phyloP scores from a whole-genome alignment of 2,797 vertebrate genomes.

The Hippopotamyrus pictus region DNA sequence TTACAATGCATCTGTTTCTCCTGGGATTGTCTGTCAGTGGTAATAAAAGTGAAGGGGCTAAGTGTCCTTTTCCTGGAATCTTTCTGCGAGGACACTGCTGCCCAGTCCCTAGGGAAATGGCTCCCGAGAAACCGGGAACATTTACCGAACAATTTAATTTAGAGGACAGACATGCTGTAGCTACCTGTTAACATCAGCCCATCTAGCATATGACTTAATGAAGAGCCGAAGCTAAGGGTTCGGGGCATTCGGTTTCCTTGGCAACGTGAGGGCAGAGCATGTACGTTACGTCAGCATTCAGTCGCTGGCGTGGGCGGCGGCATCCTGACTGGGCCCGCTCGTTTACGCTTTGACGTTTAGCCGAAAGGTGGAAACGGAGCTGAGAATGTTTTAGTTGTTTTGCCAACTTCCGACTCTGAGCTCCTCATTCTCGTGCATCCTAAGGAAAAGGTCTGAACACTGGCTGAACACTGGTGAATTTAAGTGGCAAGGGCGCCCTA shows the following conservation, averaged over 20 bases:
- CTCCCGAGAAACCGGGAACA: not conserved
- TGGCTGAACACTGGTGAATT: not conserved
- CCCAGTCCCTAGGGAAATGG: not conserved
- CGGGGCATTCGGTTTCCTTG: not conserved
- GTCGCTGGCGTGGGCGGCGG: not conserved
- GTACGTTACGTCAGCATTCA: not conserved
- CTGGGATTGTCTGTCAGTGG: slow-evolving; percentile 4
- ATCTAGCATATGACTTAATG: not conserved
- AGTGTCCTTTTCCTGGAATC: not conserved
- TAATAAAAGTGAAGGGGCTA: not conserved
- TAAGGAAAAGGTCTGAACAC: not conserved
- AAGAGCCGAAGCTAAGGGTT: not conserved
- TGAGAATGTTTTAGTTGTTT: not conserved
- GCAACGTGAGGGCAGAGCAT: not conserved
- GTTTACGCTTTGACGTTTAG: not conserved
- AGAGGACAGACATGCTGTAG: not conserved
- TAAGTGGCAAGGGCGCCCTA: not conserved
- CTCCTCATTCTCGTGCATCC: not conserved
- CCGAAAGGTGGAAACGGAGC: not conserved
- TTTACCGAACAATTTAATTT: not conserved
- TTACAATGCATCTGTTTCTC: slow-evolving; percentile 7
- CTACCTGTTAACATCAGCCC: not conserved
- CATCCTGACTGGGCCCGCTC: not conserved
- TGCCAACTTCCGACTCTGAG: not conserved
- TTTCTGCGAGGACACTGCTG: not conserved